Evolutionary conservation across 2,797 vertebrate species (phyloP), one percentile per base, ranked within the genome.

Genomic region (Leucoraja ocellata): DNA sequence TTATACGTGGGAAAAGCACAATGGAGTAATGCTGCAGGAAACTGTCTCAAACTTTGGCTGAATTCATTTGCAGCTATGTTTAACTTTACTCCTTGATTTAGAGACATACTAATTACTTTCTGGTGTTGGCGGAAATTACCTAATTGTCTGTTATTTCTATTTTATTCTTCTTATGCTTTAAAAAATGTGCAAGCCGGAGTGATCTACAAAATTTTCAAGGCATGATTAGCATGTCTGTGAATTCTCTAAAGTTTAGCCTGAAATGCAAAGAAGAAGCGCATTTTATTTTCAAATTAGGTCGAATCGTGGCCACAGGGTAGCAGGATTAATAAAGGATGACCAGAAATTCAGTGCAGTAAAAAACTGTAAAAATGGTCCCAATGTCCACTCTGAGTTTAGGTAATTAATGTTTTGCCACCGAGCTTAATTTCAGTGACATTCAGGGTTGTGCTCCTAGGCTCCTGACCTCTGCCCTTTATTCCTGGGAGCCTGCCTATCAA

Each of bases 401-500:
- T 68, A 68, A 68, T 88, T 88, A 68, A 88, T 68, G n/a, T 92
- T 46, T 92, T 73, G 90, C 90, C 71, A 76, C 71, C 9, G 39
- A n/a, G 90, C 54, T 76, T 76, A 92, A 92, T 92, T 92, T 92
- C 90, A 74, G 23, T 74, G 90, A 76, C 46, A 39, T 58, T 23
- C 73, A 25, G 71, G 71, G 73, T 39, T 91, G 25, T 76, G 36
- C 46, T 14, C 9, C 76, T 39, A 92, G 11, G 36, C 71, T 76
- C 36, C 71, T 58, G 90, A 92, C 90, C 71, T 92, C 90, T 76
- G 90, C 90, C n/a, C 90, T 76, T 92, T 58, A 71, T 74, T 76
- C 71, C 71, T 74, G 71, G n/a, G 36, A 76, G 90, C 23, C 36
- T 92, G 90, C 90, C 90, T 74, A 92, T 92, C 90, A 92, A n/a